These are phyloP conservation scores for Carterocephalus palaemon DNA, from an alignment of 2,888 invertebrate species.

Conservation along the genomic window DNA sequence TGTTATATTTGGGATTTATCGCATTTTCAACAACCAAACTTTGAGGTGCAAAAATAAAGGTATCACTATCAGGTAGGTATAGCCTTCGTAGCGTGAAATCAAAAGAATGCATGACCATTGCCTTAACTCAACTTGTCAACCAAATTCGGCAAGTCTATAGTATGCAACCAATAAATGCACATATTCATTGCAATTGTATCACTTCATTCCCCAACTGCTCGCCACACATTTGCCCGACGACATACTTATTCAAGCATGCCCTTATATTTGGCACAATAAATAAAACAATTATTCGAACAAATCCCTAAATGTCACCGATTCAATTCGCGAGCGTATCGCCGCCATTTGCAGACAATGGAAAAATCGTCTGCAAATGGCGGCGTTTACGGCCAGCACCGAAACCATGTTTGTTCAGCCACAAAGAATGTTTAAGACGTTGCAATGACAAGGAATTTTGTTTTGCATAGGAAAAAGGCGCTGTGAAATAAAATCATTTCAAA, in stretches of 20 bases:
- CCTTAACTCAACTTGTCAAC: too few relatives aligned
- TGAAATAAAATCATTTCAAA: slow-evolving; percentile 33
- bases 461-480: slow-evolving; percentile 42
- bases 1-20: too few relatives aligned
- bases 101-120: too few relatives aligned
- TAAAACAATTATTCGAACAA: slow-evolving; percentile 48
- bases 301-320: slow-evolving; percentile 46
- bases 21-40: too few relatives aligned
- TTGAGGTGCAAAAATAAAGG: too few relatives aligned
- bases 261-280: slow-evolving; percentile 36
- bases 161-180: not conserved
- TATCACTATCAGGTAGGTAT: too few relatives aligned
- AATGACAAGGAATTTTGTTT: slow-evolving; percentile 51
- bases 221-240: slow-evolving; percentile 15
- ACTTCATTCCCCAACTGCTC: slow-evolving; percentile 1
- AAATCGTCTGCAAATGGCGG: slow-evolving; percentile 72
- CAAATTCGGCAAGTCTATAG: too few relatives aligned
- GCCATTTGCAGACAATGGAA: slow-evolving; percentile 60
- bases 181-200: slow-evolving; percentile 6
- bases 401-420: slow-evolving; percentile 48
- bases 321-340: slow-evolving; percentile 44
- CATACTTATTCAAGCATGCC: slow-evolving; percentile 22
- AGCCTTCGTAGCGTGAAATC: too few relatives aligned
- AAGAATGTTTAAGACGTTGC: slow-evolving; percentile 50
- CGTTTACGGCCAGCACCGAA: slow-evolving; percentile 57